Evolutionary conservation across 37 sponge, comb jelly and placozoan species (phyloP).

Genomic region (Cliona cf. orientalis): DNA sequence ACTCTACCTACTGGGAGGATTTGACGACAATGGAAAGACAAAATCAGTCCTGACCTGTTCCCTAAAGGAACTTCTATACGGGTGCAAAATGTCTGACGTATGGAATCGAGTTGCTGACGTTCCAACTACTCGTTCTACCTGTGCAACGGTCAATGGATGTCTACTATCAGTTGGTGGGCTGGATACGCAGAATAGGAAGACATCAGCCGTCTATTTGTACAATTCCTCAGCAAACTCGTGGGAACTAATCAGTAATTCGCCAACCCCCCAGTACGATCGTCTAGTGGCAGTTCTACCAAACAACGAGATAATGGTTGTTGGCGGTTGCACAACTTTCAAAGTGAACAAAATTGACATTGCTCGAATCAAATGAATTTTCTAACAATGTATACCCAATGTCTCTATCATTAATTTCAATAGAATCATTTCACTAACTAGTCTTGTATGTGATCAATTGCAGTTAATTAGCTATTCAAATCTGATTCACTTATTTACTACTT

Average conservation of each 20-base stretch:
- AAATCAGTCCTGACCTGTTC: neutral
- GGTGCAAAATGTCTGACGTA: neutral
- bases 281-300: conserved; percentile 8
- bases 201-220: neutral
- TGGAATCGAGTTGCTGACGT: neutral
- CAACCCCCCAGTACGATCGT: neutral
- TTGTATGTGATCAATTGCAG: no score
- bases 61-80: no score
- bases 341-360: no score
- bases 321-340: no score
- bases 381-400: no score
- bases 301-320: neutral
- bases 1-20: neutral
- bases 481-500: no score
- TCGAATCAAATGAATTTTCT: no score
- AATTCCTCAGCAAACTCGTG: conserved; percentile 2
- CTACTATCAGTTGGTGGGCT: conserved; percentile 6
- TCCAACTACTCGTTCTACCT: neutral
- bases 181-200: neutral
- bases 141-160: neutral
- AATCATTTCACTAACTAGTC: no score
- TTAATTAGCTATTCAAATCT: no score
- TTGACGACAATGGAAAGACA: neutral
- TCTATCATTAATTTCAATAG: no score
- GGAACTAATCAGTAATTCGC: neutral